Percentiles rank a stretch among this genome's conserved stretches.
Conservation (phyloP, 1,140 invertebrate species). For the Drosophila sproati region DNA sequence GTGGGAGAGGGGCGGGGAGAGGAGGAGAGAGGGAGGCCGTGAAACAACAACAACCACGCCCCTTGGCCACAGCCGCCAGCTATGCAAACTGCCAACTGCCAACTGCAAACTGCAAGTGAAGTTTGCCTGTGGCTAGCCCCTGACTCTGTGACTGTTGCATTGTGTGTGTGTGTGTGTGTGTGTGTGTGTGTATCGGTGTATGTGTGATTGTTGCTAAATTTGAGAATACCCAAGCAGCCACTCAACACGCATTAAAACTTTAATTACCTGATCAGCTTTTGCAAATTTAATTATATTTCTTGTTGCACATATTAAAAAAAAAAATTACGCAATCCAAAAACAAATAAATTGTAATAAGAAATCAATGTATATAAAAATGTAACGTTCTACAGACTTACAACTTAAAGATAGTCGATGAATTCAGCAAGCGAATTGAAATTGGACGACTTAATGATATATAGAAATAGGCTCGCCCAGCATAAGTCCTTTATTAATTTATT, state of each 20-base stretch:
- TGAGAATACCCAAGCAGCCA: conserved; percentile 51
- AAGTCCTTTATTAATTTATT: no score
- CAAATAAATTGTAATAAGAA: no score
- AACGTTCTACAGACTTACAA: no score
- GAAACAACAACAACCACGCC: neutral
- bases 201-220: conserved; percentile 50
- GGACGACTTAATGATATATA: no score
- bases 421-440: no score
- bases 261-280: conserved; percentile 15
- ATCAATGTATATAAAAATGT: no score
- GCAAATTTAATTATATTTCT: no score
- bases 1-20: neutral
- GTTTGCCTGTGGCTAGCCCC: conserved; percentile 73
- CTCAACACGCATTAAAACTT: conserved; percentile 44
- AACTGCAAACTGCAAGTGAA: conserved; percentile 70
- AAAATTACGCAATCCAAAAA: no score
- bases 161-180: conserved; percentile 1
- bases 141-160: conserved; percentile 41
- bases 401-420: no score
- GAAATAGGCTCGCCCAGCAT: no score
- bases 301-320: no score
- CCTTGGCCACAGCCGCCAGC: conserved; percentile 37
- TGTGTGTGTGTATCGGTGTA: conserved; percentile 6
- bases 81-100: conserved; percentile 70
- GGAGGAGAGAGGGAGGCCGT: neutral